Conservation (phyloP, 2,888 invertebrate species). For the Balanococcus diminutus region DNA sequence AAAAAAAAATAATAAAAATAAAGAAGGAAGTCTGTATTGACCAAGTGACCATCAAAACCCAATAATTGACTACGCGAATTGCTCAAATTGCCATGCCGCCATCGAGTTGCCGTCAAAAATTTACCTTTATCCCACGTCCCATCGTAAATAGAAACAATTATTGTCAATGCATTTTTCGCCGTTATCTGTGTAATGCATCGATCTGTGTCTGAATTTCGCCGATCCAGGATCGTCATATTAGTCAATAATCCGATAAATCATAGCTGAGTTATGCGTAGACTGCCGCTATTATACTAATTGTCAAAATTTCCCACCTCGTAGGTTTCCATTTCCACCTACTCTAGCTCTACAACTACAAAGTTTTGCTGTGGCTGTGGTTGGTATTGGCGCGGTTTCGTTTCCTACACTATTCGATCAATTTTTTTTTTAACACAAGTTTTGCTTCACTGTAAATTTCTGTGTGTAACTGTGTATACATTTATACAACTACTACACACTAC, state of each 20-base stretch:
- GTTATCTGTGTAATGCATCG: background rate
- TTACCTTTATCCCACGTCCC: background rate
- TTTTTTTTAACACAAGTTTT: too few relatives aligned
- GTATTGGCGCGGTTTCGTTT: too few relatives aligned
- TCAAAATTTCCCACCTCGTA: background rate
- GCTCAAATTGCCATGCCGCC: background rate
- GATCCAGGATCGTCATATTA: background rate
- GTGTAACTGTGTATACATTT: background rate
- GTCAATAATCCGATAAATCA: background rate
- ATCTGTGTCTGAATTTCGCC: background rate
- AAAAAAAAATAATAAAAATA: too few relatives aligned
- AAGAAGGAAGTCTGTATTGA: background rate
- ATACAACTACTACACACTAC: background rate
- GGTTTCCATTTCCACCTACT: slow-evolving; percentile 3
- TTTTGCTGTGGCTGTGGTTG: background rate
- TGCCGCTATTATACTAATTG: background rate
- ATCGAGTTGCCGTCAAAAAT: background rate
- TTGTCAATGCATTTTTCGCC: background rate
- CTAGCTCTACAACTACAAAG: too few relatives aligned
- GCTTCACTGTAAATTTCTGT: too few relatives aligned
- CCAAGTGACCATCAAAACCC: background rate
- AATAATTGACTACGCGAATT: background rate
- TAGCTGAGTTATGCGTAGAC: background rate
- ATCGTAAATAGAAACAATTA: background rate
- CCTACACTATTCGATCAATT: slow-evolving; percentile 12